These are phyloP conservation scores for Coelopa frigida DNA, from an alignment of 1,140 invertebrate species.

Conservation along the genomic window DNA sequence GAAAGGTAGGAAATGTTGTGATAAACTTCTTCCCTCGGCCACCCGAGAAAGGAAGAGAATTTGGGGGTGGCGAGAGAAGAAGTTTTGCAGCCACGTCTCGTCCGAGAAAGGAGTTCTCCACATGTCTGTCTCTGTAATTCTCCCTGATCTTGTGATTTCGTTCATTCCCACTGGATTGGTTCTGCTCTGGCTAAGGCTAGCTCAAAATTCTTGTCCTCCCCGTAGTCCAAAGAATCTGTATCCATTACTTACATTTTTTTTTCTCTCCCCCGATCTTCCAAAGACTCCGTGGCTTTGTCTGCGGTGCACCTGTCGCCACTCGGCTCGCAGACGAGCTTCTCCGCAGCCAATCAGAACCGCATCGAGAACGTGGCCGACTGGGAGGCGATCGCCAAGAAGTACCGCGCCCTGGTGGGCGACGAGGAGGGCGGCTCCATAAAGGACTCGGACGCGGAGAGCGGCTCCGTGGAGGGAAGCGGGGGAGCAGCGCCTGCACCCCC, in stretches of 20 bases:
- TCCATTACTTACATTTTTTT: constrained; percentile 6
- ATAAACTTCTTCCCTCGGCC: no score
- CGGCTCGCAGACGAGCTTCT: constrained; percentile 76
- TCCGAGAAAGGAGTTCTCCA: neutral
- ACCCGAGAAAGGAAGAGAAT: no score
- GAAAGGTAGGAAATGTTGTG: constrained; percentile 51
- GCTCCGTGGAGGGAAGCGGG: constrained; percentile 29
- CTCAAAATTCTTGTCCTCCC: constrained; percentile 41
- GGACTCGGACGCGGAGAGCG: constrained; percentile 41
- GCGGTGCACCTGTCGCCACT: constrained; percentile 70
- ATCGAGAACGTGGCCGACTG: constrained; percentile 90
- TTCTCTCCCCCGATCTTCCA: neutral
- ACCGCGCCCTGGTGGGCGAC: constrained; percentile 58
- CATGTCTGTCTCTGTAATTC: neutral
- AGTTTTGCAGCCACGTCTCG: constrained; percentile 14
- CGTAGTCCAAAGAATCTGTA: constrained; percentile 11
- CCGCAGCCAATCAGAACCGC: constrained; percentile 53
- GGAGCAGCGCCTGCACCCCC: constrained; percentile 20
- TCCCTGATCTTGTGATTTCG: no score
- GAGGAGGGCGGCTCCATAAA: constrained; percentile 41
- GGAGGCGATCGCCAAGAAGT: constrained; percentile 82
- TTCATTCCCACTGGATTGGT: no score
- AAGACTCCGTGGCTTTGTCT: constrained; percentile 68
- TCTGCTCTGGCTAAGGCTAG: constrained; percentile 21
- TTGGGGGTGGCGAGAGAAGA: constrained; percentile 2